phyloP scores from a whole-genome alignment of 2,797 vertebrate genomes.

The Peromyscus melanophrys region DNA sequence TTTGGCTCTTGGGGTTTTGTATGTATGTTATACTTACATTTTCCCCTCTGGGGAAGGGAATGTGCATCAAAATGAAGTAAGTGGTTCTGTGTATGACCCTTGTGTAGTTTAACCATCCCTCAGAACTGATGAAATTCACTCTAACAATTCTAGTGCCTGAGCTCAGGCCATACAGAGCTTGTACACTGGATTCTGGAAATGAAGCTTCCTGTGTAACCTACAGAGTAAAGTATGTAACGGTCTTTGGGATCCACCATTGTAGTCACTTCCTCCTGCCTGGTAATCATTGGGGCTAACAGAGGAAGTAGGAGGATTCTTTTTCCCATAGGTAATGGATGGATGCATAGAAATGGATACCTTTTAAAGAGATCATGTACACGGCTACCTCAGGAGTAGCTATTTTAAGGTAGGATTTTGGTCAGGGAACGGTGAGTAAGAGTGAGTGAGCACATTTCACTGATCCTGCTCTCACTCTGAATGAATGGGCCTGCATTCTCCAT shows the following conservation, averaged over 20 bases:
- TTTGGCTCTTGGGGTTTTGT: not conserved
- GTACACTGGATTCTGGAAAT: not conserved
- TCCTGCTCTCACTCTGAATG: not conserved
- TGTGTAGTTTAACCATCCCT: not conserved
- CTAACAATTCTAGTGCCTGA: not conserved
- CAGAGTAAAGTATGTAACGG: fast-evolving
- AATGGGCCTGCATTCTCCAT: not conserved
- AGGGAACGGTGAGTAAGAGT: not conserved
- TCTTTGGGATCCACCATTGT: not conserved
- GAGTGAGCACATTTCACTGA: not conserved
- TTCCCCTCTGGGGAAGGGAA: not conserved
- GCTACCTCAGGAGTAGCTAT: not conserved
- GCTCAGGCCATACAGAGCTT: not conserved
- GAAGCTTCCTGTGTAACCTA: not conserved
- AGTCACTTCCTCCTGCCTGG: not conserved
- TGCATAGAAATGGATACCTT: not conserved
- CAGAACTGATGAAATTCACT: not conserved
- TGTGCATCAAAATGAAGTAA: not conserved
- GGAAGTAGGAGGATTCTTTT: not conserved
- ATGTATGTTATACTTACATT: not conserved
- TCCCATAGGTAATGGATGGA: not conserved
- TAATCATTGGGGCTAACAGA: not conserved
- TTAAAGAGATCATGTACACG: not conserved
- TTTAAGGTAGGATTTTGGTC: not conserved
- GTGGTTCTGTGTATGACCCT: no score